Base-by-base conservation (phyloP, 1,140 invertebrate genomes). In the Drosophila grimshawi region DNA sequence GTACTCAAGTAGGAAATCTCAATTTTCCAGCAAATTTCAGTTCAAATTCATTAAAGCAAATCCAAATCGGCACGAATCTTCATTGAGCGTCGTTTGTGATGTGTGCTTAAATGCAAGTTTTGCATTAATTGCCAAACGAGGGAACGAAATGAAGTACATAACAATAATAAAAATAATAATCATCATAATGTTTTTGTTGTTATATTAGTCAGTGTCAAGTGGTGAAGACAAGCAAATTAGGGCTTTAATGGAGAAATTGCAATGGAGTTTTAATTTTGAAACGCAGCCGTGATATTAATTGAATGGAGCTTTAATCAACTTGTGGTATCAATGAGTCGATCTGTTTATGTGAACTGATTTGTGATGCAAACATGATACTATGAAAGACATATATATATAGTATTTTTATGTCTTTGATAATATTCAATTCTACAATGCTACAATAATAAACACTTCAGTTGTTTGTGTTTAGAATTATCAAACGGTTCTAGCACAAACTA, bases 1-100 rank as follows among this genome's bases (percentile, higher is more conserved):
- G 80, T 63, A 53, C 66, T 86, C 76, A 88, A 86, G 85, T 74
- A 86, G 83, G 83, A 86, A 89, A 86, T 86, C 83, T 86, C 80
- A 89, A 86, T 86, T 86, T 83, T 83, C 65, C 66, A 80, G 76
- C 83, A 81, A 74, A 4, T 86, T 88, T 79, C 61, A 60, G 67
- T 73, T 71, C 63, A 81, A 69, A 83, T 66, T 70, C 53, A 73
- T 53, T 71, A 78, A 70, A 80, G 64, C 52, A 82, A 19, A 19
- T 19, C 19, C 8, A 8, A 73, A 81, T 82, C 76, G 70, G 64
- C 68, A 63, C 61, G 67, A 81, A 60, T 81, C 33, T 55, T 51
- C 51, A 46, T 43, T 29, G 49, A 43, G 43, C 37, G 49, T 51
- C 55, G 27, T 30, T 73, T 53, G 55, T 66, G 53, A 45, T 11